phyloP scores from a whole-genome alignment of 2,888 invertebrate genomes.

The Oxystoma pomonae region DNA sequence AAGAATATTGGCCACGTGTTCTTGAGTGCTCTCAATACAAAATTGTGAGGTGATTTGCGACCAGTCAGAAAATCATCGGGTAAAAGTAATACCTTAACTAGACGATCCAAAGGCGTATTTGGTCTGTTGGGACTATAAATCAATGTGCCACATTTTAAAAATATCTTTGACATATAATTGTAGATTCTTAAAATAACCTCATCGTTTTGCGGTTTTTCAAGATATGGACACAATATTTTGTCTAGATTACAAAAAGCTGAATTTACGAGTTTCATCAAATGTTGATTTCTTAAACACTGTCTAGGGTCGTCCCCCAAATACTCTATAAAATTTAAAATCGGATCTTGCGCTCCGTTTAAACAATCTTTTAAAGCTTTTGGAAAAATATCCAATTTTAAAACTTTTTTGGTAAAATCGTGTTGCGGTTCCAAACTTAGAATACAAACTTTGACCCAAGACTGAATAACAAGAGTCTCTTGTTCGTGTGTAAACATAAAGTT shows the following conservation, averaged over 20 bases:
- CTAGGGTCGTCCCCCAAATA: constrained; percentile 32
- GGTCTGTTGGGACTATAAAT: constrained; percentile 40
- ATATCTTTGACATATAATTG: constrained; percentile 36
- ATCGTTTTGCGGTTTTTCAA: constrained; percentile 36
- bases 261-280: constrained; percentile 36
- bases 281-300: constrained; percentile 10
- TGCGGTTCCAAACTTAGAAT: constrained; percentile 33
- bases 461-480: constrained; percentile 37
- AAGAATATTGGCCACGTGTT: constrained; percentile 53
- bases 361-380: constrained; percentile 28
- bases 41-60: constrained; percentile 42
- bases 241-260: constrained; percentile 38
- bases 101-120: constrained; percentile 40
- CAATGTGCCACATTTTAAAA: constrained; percentile 38
- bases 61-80: constrained; percentile 51
- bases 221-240: constrained; percentile 33
- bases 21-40: constrained; percentile 48
- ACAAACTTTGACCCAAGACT: constrained; percentile 41
- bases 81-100: constrained; percentile 51
- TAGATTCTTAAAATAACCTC: constrained; percentile 38
- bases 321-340: constrained; percentile 38
- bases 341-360: constrained; percentile 27
- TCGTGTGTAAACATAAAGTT: constrained; percentile 29
- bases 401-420: constrained; percentile 32
- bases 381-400: constrained; percentile 36